Evolutionary conservation across 2,888 invertebrate species (phyloP).

Genomic region (Onchidella celtica): DNA sequence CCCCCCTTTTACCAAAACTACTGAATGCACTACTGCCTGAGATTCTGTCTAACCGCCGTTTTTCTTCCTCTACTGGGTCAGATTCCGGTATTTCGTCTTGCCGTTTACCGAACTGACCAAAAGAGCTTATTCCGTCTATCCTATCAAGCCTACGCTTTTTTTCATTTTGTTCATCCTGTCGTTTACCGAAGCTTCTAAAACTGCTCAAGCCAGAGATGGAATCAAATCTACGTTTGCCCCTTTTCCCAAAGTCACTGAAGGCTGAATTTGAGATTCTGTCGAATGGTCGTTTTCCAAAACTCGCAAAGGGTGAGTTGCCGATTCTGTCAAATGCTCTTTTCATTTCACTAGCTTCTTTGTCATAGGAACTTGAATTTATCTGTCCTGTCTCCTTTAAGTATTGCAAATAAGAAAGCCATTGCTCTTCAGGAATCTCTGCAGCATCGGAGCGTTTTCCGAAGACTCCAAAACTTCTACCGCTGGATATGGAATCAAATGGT

Average conservation of each 20-base stretch:
- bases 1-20: slow-evolving; percentile 18
- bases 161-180: slow-evolving; percentile 7
- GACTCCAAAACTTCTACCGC: background rate
- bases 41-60: slow-evolving; percentile 14
- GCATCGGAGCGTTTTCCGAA: background rate
- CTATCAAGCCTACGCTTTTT: slow-evolving; percentile 15
- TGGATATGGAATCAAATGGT: background rate
- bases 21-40: slow-evolving; percentile 1
- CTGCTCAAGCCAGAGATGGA: background rate
- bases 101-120: slow-evolving; percentile 4
- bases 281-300: slow-evolving; percentile 26
- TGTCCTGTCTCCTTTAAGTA: background rate
- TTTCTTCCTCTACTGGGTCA: slow-evolving; percentile 10
- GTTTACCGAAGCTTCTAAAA: slow-evolving; percentile 6
- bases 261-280: background rate
- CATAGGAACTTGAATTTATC: background rate
- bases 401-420: background rate
- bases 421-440: background rate
- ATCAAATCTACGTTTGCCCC: slow-evolving; percentile 15
- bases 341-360: no score
- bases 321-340: slow-evolving; percentile 11
- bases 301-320: background rate
- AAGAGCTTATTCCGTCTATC: background rate
- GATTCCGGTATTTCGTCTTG: background rate
- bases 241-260: slow-evolving; percentile 21